phyloP scores from a whole-genome alignment of 2,113 vertebrate species.

The Caretta caretta region DNA sequence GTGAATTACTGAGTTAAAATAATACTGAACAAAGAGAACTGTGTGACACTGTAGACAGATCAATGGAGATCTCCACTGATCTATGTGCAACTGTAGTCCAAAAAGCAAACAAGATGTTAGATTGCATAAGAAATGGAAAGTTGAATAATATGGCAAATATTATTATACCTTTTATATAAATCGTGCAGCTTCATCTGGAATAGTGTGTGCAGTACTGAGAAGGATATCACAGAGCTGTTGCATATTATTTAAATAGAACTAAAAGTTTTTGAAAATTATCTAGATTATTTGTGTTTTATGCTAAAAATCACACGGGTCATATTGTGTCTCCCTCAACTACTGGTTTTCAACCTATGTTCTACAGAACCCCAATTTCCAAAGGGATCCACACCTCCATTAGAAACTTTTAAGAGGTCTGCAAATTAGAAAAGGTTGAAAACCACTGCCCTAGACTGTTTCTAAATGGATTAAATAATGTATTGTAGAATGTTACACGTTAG shows the following conservation, averaged over 20 bases:
- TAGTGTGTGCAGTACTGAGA: too few species aligned
- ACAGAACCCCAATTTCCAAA: background rate
- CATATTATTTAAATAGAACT: too few species aligned
- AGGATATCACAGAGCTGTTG: too few species aligned
- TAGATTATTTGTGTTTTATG: too few species aligned
- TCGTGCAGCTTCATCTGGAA: background rate
- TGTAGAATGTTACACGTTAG: background rate
- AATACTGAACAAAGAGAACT: background rate
- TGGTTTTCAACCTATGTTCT: background rate
- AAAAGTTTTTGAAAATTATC: too few species aligned
- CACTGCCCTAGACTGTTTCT: background rate
- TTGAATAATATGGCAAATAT: background rate
- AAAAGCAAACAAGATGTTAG: background rate
- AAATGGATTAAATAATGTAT: background rate
- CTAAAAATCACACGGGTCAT: too few species aligned
- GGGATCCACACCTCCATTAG: background rate
- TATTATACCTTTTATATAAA: background rate
- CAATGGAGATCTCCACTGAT: background rate
- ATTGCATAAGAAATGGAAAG: accelerated
- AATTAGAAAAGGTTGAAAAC: background rate
- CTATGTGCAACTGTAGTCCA: background rate
- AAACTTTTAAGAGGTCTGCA: background rate
- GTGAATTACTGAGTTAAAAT: constrained; percentile 4
- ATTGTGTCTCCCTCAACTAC: too few species aligned
- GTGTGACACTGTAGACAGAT: background rate